Base-by-base conservation (phyloP, 2,888 invertebrate genomes). In the Anticlea derivata region DNA sequence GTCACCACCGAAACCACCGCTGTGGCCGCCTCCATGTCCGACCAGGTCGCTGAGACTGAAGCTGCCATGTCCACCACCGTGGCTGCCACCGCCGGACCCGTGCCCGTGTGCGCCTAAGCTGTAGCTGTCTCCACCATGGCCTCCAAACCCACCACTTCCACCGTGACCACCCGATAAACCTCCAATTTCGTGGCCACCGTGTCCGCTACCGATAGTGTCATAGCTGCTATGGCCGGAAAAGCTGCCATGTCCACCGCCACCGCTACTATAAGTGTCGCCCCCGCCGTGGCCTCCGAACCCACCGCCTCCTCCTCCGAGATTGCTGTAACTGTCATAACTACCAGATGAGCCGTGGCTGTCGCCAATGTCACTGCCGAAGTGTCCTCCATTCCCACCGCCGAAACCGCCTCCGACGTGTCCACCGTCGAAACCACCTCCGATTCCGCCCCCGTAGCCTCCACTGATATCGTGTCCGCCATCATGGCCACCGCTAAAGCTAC, bases 1-100 rank as follows among this genome's bases (percentile, higher is more conserved):
- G 60, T 85, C 91, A 50, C 82, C 85, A 6, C 78, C 82, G 37
- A 67, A 73, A 33, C 65, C 10, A n/a, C 49, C 58, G 12, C 70
- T 65, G 26, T 40, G 40, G 17, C 69, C 66, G n/a, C 75, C 69
- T 5, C 71, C 73, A 31, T 62, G 67, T 2, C 72, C 67, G 0
- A 67, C 70, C 3, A 64, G 48, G 6, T 63, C 66, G 10, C 73
- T 68, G 22, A 70, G 49, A 13, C 72, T 66, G 33, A 68, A 66
- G 6, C 75, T 73, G 1, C 78, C 78, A 34, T 73, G 73, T 10
- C 50, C 50, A 12, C 78, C 66, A 1, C 79, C 76, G 40, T 65
- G 64, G 7, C 38, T 38, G 1, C 74, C 70, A 20, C 71, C 68
- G 1, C 73, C 65, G 39, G 65, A 65, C 10, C 70, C 67, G 22